These are phyloP conservation scores for Harpalus rubripes DNA, from an alignment of 2,888 invertebrate species.

Conservation along the genomic window DNA sequence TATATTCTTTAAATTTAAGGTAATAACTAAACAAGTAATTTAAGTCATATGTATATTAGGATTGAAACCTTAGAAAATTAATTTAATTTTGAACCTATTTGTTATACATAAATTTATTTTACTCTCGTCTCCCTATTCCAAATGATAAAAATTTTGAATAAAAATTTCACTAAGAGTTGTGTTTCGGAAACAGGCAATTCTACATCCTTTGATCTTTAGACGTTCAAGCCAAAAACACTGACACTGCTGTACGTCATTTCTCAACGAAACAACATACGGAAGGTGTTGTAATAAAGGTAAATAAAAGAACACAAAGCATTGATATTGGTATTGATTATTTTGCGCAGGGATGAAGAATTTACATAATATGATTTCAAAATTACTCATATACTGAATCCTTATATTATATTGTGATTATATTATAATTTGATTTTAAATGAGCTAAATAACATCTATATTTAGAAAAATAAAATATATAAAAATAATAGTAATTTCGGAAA, in stretches of 20 bases:
- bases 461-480: too few relatives aligned
- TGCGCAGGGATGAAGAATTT: background rate
- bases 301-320: slow-evolving; percentile 20
- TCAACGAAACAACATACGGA: background rate
- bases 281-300: background rate
- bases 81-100: background rate
- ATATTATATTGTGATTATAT: too few relatives aligned
- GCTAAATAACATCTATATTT: too few relatives aligned
- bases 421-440: too few relatives aligned
- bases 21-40: background rate
- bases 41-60: background rate
- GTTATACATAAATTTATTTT: background rate
- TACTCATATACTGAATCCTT: too few relatives aligned
- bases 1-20: too few relatives aligned
- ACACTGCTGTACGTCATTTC: slow-evolving; percentile 12
- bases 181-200: slow-evolving; percentile 24
- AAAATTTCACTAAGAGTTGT: slow-evolving; percentile 12
- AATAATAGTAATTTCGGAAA: too few relatives aligned
- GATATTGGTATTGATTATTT: background rate
- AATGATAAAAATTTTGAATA: slow-evolving; percentile 22
- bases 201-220: slow-evolving; percentile 28
- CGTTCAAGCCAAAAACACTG: background rate
- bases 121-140: background rate
- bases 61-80: background rate
- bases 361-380: too few relatives aligned